Evolutionary conservation across 2,113 vertebrate species (phyloP), one percentile per base, ranked within the genome.

Genomic region (Phainopepla nitens): DNA sequence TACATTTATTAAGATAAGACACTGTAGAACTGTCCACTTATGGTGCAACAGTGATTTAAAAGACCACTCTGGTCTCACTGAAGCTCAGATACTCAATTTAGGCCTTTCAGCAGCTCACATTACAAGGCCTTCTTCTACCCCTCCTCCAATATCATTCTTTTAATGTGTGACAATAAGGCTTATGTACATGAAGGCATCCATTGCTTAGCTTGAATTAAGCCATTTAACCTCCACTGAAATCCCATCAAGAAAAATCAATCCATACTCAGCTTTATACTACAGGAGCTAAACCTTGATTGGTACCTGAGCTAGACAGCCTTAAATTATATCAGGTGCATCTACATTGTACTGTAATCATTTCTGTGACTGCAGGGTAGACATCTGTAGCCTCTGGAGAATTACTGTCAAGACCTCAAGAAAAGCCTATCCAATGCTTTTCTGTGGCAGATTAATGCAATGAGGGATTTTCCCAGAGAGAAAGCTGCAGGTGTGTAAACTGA

Each of bases 321-420:
- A 94, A 93, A 76, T 81, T 80, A 22, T 50, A 83, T 28, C 81
- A 68, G 85, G 54, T 39, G 47, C 53, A 35, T 27, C 85, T 60
- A 51, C 69, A 36, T 1, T 39, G 27, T 15, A 2, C 73, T 78
- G 54, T 69, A 87, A 84, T 77, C 2, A 78, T 56, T 47, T 56
- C 71, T 91, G 83, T 70, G 65, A 35, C 80, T 89, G 80, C 51
- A 70, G 83, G 75, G 76, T n/a, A 89, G 80, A 51, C 75, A 79
- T 66, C 76, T 51, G 87, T 35, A 89, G 56, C 89, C 93, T 90
- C 86, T 87, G 79, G 73, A 87, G 86, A 82, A 44, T 87, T 84
- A 61, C 73, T 87, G 86, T 61, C 82, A 90, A 69, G 64, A 65
- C 65, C 88, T 85, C 64, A 56, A 44, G 89, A 92, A 84, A 93